Conservation (phyloP, 2,113 vertebrate genomes). For the Caranx ignobilis region DNA sequence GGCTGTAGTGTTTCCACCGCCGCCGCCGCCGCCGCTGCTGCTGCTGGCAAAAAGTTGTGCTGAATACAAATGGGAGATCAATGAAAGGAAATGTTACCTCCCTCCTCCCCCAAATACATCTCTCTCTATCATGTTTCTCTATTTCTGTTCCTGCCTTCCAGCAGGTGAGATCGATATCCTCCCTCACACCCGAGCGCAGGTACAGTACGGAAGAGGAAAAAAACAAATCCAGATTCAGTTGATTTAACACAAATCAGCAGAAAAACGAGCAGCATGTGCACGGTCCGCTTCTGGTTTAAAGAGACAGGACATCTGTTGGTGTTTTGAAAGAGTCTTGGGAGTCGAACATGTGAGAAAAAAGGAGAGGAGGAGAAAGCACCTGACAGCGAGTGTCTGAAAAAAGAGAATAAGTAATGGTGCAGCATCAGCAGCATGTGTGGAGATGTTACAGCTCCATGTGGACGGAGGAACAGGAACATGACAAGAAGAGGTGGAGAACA, state of each 20-base stretch:
- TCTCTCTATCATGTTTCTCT: neutral
- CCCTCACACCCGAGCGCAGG: neutral
- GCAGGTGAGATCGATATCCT: constrained; percentile 3
- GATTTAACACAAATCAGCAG: neutral
- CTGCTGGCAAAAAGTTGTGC: neutral
- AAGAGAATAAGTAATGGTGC: too few relatives aligned
- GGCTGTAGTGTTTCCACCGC: too few relatives aligned
- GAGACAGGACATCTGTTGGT: neutral
- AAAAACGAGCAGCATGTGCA: too few relatives aligned
- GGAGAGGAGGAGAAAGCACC: too few relatives aligned
- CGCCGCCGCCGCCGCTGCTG: neutral
- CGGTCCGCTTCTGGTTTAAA: neutral
- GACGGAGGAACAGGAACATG: too few relatives aligned
- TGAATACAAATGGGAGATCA: neutral
- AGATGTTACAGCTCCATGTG: too few relatives aligned
- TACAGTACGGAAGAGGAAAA: neutral
- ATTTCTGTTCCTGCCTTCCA: neutral
- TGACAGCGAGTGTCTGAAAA: too few relatives aligned
- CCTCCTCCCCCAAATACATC: neutral
- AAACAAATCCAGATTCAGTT: neutral
- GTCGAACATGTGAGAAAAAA: too few relatives aligned
- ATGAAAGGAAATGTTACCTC: neutral
- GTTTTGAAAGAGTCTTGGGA: neutral
- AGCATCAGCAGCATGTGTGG: too few relatives aligned
- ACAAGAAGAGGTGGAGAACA: too few relatives aligned